Evolutionary conservation across 2,113 vertebrate species (phyloP).

Genomic region (Rana temporaria): DNA sequence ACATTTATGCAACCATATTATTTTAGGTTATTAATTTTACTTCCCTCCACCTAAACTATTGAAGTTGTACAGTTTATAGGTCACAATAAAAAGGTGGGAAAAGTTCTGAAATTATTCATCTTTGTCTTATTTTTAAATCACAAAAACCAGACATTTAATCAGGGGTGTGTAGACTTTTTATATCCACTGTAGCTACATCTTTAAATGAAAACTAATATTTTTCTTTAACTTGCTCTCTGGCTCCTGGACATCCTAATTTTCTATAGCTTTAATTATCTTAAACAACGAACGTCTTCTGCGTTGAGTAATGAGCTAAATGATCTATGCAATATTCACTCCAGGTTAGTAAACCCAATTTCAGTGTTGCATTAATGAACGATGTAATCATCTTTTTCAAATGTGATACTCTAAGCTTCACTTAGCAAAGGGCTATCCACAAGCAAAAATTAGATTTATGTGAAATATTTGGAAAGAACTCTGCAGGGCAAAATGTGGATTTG

Average conservation of each 20-base stretch:
- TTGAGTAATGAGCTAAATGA: slow-evolving; percentile 94
- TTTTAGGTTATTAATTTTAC: no score
- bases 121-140: no score
- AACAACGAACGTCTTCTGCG: slow-evolving; percentile 93
- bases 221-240: slow-evolving; percentile 73
- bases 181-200: slow-evolving; percentile 36
- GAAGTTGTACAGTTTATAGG: no score
- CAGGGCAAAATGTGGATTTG: no score
- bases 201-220: slow-evolving; percentile 54
- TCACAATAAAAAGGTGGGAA: no score
- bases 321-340: slow-evolving; percentile 91
- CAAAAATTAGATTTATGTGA: no score
- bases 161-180: no score
- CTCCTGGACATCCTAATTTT: slow-evolving; percentile 69
- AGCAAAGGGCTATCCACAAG: neutral
- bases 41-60: no score
- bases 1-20: no score
- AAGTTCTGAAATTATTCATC: no score
- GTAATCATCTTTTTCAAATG: neutral
- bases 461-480: no score
- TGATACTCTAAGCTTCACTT: rapidly evolving
- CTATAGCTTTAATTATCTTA: slow-evolving; percentile 78
- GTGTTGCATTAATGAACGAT: slow-evolving; percentile 73
- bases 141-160: no score
- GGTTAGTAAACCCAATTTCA: slow-evolving; percentile 85